These are phyloP conservation scores for Danio tinwini DNA, from an alignment of 2,797 vertebrate genomes.

Conservation along the genomic window DNA sequence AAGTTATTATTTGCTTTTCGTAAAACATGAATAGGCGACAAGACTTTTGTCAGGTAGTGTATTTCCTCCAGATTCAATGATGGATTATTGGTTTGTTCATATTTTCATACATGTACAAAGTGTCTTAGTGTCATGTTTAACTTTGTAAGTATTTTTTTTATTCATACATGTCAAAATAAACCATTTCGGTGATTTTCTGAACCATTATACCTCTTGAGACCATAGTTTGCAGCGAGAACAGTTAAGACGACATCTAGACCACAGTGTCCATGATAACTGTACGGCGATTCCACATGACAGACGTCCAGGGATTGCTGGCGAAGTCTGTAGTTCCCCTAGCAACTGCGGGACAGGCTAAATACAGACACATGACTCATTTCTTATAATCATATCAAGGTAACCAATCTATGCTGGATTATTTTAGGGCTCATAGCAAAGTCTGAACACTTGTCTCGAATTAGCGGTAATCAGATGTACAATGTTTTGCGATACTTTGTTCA, in stretches of 20 bases:
- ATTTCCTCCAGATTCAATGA: neutral
- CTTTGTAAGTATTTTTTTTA: constrained; percentile 9
- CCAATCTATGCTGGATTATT: constrained; percentile 9
- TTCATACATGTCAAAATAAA: constrained; percentile 19
- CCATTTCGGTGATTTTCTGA: neutral
- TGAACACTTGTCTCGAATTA: neutral
- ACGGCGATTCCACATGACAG: constrained; percentile 6
- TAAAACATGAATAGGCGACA: too few relatives aligned
- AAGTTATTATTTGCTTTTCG: too few relatives aligned
- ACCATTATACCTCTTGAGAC: neutral
- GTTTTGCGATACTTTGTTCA: neutral
- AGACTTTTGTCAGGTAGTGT: too few relatives aligned
- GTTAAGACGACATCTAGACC: neutral
- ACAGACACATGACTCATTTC: neutral
- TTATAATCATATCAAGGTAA: constrained; percentile 2
- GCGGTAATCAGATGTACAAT: neutral
- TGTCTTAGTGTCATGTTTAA: constrained; percentile 16
- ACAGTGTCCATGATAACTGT: neutral
- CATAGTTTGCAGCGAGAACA: neutral
- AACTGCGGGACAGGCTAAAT: constrained; percentile 14
- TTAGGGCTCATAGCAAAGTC: neutral
- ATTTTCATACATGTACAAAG: constrained; percentile 9
- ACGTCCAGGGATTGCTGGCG: neutral
- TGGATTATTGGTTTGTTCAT: neutral
- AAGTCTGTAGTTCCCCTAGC: constrained; percentile 35